Evolutionary conservation across 2,888 invertebrate genomes (phyloP).

Genomic region (Gari tellinella): DNA sequence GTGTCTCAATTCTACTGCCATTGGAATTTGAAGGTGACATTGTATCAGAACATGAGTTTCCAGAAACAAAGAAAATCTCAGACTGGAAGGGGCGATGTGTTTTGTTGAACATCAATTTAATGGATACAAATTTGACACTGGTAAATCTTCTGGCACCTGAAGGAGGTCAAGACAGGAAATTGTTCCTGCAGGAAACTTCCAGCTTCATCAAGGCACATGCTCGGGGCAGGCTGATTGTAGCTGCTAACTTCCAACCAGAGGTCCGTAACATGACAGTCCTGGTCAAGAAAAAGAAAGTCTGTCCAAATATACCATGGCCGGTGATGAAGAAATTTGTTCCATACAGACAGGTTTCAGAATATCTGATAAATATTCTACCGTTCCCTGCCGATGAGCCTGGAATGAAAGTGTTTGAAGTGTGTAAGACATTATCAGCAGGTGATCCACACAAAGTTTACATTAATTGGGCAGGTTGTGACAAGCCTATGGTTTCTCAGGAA

Average conservation of each 20-base stretch:
- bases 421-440: not conserved
- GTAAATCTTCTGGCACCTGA: constrained; percentile 21
- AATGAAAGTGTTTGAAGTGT: not conserved
- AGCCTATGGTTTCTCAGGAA: constrained; percentile 3
- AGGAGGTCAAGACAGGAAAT: constrained; percentile 1
- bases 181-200: constrained; percentile 18
- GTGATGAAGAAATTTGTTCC: constrained; percentile 8
- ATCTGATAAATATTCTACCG: constrained; percentile 5
- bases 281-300: constrained; percentile 12
- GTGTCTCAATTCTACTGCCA: constrained; percentile 19
- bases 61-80: not conserved
- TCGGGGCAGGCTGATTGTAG: constrained; percentile 8
- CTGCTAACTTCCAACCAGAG: constrained; percentile 11
- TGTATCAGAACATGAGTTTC: not conserved
- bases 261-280: constrained; percentile 12
- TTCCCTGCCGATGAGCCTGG: constrained; percentile 1
- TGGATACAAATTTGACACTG: constrained; percentile 2
- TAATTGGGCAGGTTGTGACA: constrained; percentile 7
- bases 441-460: constrained; percentile 1
- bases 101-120: constrained; percentile 4
- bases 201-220: constrained; percentile 5
- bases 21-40: constrained; percentile 18
- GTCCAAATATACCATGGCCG: constrained; percentile 6
- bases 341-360: constrained; percentile 15
- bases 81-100: constrained; percentile 23